These are phyloP conservation scores for Typhlomys cinereus DNA, from an alignment of 2,113 vertebrate species.

Conservation along the genomic window DNA sequence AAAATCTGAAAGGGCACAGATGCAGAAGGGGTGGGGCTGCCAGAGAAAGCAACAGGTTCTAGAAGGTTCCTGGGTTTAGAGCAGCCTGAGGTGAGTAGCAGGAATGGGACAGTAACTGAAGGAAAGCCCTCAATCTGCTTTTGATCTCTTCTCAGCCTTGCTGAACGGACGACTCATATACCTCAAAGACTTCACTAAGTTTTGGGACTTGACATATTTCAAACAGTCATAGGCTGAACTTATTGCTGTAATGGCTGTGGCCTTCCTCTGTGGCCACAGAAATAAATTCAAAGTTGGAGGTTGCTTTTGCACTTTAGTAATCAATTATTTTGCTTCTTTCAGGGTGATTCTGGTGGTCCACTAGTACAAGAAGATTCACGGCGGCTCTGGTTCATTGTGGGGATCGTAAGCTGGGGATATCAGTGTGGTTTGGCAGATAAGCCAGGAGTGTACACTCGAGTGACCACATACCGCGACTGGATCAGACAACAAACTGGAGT, in stretches of 20 bases:
- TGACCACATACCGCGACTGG: conserved; percentile 85
- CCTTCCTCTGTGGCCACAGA: background rate
- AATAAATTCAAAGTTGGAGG: background rate
- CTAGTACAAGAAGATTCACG: conserved; percentile 87
- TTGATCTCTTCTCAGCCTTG: background rate
- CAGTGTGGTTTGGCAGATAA: conserved; percentile 84
- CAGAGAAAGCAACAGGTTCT: background rate
- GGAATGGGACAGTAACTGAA: background rate
- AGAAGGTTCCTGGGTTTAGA: background rate
- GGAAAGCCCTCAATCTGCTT: background rate
- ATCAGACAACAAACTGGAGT: conserved; percentile 80
- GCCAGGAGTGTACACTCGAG: conserved; percentile 86
- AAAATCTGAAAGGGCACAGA: background rate
- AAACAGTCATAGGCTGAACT: background rate
- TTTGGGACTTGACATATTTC: background rate
- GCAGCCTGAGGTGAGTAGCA: background rate
- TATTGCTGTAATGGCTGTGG: background rate
- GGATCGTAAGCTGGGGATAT: conserved; percentile 89
- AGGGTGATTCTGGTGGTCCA: conserved; percentile 96
- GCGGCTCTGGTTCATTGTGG: conserved; percentile 85
- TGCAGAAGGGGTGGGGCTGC: background rate
- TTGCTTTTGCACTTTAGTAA: conserved; percentile 21
- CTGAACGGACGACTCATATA: background rate
- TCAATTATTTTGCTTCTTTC: conserved; percentile 58
- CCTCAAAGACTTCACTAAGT: background rate